A percentile compares a stretch with the other conserved stretches of the same genome.
phyloP scores from a whole-genome alignment of 2,113 vertebrate genomes.

The Chrysemys picta region DNA sequence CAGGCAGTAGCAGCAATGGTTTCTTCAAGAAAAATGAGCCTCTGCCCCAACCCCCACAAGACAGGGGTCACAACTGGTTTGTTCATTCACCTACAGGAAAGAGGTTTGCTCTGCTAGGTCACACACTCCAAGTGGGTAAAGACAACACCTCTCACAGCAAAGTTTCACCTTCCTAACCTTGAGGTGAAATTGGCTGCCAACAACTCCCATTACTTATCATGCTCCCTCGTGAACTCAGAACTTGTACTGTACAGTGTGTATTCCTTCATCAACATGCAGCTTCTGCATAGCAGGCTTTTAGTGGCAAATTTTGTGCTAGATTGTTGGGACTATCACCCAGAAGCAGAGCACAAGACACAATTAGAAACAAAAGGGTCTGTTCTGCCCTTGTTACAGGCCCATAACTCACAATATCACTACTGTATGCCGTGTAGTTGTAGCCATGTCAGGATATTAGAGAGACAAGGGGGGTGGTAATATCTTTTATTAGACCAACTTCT shows the following conservation, averaged over 20 bases:
- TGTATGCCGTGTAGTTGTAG: background rate
- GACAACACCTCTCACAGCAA: background rate
- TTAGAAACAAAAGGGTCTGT: background rate
- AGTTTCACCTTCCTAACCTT: background rate
- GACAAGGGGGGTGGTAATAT: background rate
- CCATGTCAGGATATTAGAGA: background rate
- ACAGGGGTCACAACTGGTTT: background rate
- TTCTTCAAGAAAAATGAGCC: background rate
- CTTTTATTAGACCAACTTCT: background rate
- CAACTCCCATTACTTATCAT: background rate
- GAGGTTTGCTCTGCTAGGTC: no score
- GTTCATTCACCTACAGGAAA: background rate
- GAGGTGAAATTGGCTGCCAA: background rate
- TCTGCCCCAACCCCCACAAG: background rate
- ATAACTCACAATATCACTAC: background rate
- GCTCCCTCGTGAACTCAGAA: background rate
- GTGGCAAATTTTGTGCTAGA: background rate
- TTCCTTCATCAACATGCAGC: background rate
- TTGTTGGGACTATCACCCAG: background rate
- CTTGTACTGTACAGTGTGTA: conserved; percentile 9
- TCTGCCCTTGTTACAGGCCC: background rate
- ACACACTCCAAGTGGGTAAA: background rate
- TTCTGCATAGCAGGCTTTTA: background rate
- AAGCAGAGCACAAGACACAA: background rate
- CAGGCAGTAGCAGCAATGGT: background rate